phyloP scores from a whole-genome alignment of 2,113 vertebrate species.

The Microcebus ravelobensis region DNA sequence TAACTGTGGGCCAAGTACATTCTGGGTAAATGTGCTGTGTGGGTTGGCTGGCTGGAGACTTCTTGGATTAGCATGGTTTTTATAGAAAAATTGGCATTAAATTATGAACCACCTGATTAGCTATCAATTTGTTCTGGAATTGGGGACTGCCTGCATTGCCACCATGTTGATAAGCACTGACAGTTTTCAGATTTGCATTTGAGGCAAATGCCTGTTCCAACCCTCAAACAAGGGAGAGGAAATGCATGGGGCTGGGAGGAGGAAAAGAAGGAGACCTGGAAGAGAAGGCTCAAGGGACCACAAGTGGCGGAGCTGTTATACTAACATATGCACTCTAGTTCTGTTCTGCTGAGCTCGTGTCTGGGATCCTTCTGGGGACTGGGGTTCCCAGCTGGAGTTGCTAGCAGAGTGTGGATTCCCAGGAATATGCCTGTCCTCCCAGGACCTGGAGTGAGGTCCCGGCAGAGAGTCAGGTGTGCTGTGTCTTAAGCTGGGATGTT shows the following conservation, averaged over 20 bases:
- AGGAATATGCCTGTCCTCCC: background rate
- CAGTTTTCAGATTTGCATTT: slow-evolving; percentile 1
- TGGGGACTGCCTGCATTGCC: background rate
- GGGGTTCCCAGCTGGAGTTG: background rate
- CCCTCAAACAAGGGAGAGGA: background rate
- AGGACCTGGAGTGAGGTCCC: background rate
- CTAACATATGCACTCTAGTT: background rate
- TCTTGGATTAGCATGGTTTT: slow-evolving; percentile 11
- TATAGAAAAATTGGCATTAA: slow-evolving; percentile 16
- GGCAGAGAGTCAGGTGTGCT: background rate
- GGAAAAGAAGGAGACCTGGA: fast-evolving
- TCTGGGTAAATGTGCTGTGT: background rate
- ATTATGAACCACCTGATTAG: slow-evolving; percentile 17
- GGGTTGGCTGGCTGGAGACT: background rate
- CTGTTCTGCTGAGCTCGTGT: background rate
- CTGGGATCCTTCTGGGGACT: background rate
- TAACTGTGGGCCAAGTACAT: background rate
- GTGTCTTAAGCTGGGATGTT: background rate
- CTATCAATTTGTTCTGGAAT: slow-evolving; percentile 28
- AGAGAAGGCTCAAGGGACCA: background rate
- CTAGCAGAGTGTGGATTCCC: background rate
- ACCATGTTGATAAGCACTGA: background rate
- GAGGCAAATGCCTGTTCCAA: background rate
- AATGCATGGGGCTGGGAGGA: fast-evolving
- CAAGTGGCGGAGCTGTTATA: background rate